phyloP scores from a whole-genome alignment of 2,888 invertebrate genomes.

The Allophyes oxyacanthae region DNA sequence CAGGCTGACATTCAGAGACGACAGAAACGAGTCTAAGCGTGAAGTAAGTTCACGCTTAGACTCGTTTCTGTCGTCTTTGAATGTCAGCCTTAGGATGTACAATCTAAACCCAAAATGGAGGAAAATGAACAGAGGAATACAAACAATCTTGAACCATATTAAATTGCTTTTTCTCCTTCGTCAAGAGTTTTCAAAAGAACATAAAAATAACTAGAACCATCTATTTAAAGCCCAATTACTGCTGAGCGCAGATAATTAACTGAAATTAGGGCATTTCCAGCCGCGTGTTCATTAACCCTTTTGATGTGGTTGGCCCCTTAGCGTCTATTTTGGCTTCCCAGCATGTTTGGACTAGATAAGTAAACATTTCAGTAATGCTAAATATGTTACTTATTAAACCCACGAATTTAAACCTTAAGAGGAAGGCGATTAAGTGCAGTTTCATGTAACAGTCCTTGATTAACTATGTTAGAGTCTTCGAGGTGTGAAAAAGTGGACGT shows the following conservation, averaged over 20 bases:
- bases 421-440: not conserved
- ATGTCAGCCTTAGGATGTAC: too few relatives aligned
- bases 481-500: constrained; percentile 45
- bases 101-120: too few relatives aligned
- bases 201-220: constrained; percentile 32
- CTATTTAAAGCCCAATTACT: constrained; percentile 50
- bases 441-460: constrained; percentile 6
- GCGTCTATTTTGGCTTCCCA: constrained; percentile 29
- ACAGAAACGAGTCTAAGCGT: too few relatives aligned
- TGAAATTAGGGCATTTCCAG: constrained; percentile 46
- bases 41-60: too few relatives aligned
- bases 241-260: constrained; percentile 37
- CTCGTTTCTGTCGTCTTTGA: too few relatives aligned
- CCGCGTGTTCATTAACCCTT: constrained; percentile 27
- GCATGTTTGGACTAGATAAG: constrained; percentile 15
- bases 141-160: too few relatives aligned
- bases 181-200: constrained; percentile 15
- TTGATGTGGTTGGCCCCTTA: constrained; percentile 42
- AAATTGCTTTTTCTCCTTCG: too few relatives aligned
- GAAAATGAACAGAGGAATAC: too few relatives aligned
- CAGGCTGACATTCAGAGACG: too few relatives aligned
- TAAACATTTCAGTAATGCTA: constrained; percentile 20
- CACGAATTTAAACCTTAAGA: constrained; percentile 4
- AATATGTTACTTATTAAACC: not conserved
- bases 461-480: constrained; percentile 14